These are phyloP conservation scores for Heliangelus exortis DNA, from an alignment of 2,797 vertebrate species.

Conservation along the genomic window DNA sequence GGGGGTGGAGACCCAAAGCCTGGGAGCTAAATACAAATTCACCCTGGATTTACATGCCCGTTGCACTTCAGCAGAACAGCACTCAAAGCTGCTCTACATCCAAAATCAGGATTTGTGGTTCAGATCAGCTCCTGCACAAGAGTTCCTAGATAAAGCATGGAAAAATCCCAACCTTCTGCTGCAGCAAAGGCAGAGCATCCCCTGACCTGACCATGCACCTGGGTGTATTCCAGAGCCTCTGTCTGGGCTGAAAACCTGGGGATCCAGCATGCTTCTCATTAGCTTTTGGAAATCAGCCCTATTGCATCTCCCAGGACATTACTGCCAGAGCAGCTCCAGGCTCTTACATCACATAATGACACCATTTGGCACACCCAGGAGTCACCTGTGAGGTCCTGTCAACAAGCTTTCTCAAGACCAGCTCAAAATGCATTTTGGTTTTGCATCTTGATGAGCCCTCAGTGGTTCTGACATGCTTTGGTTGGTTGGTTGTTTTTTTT, in stretches of 20 bases:
- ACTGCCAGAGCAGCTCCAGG: not conserved
- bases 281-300: not conserved
- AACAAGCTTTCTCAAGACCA: slow-evolving; percentile 26
- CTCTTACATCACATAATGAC: not conserved
- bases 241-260: not conserved
- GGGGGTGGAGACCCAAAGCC: not conserved
- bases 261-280: not conserved
- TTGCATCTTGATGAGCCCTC: not conserved
- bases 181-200: not conserved
- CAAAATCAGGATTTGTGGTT: not conserved
- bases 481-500: not conserved
- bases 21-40: not conserved
- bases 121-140: not conserved
- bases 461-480: not conserved
- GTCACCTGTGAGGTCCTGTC: not conserved
- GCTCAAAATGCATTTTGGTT: not conserved
- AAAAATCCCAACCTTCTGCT: not conserved
- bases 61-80: not conserved
- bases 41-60: not conserved
- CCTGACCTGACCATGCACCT: not conserved
- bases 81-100: not conserved
- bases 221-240: not conserved
- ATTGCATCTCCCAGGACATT: not conserved
- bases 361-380: not conserved
- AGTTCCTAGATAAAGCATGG: not conserved